A percentile compares a stretch with the other conserved stretches of the same genome.
These are phyloP conservation scores for Cebidichthys violaceus DNA, from an alignment of 2,113 vertebrate genomes.

Conservation along the genomic window DNA sequence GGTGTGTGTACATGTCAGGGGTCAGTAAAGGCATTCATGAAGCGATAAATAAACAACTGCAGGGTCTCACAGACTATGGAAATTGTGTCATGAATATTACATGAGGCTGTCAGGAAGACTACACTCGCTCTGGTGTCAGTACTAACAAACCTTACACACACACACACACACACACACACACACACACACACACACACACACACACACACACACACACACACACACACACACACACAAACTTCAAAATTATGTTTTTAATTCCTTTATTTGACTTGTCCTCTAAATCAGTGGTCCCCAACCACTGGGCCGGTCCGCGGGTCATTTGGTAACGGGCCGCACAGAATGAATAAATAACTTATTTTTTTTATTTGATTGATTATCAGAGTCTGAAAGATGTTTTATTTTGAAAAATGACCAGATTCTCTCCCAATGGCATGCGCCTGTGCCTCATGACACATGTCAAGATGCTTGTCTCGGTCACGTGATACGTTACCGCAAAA, in stretches of 20 bases:
- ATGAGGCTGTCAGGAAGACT: conserved; percentile 53
- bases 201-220: no score
- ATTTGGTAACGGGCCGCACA: no score
- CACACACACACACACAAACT: conserved; percentile 10
- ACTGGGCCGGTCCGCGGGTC: no score
- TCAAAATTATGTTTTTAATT: conserved; percentile 16
- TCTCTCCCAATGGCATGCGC: no score
- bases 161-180: not conserved
- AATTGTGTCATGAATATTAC: conserved; percentile 62
- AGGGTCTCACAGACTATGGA: conserved; percentile 53
- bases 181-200: not conserved
- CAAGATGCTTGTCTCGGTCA: no score
- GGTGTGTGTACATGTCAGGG: conserved; percentile 58
- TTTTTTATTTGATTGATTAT: no score
- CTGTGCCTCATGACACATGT: no score
- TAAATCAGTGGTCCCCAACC: no score
- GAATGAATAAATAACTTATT: no score
- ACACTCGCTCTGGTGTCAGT: not conserved
- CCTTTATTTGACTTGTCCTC: not conserved
- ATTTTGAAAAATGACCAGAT: no score
- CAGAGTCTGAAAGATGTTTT: no score
- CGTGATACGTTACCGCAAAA: no score
- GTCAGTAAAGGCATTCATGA: conserved; percentile 53
- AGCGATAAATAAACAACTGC: conserved; percentile 68
- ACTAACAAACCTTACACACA: not conserved